Evolutionary conservation across 2,797 vertebrate species (phyloP).

Genomic region (Aeoliscus strigatus): DNA sequence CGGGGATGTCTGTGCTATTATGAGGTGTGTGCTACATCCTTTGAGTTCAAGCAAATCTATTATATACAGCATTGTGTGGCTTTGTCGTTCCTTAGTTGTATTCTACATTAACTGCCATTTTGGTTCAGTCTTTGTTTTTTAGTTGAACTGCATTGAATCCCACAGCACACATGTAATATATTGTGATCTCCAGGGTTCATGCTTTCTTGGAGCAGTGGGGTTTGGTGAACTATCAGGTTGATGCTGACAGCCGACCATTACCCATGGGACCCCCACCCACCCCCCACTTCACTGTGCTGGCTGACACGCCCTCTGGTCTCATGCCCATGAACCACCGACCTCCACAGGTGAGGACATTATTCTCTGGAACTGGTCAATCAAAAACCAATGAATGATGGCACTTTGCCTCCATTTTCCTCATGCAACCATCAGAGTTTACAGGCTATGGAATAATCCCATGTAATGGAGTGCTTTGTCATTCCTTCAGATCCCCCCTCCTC

Average conservation of each 20-base stretch:
- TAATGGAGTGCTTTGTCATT: not conserved
- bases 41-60: too few species aligned
- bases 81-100: too few species aligned
- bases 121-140: too few species aligned
- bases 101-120: too few species aligned
- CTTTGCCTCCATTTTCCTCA: too few species aligned
- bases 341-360: conserved; percentile 76
- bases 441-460: too few species aligned
- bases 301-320: conserved; percentile 92
- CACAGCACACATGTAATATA: not conserved
- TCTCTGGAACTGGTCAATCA: too few species aligned
- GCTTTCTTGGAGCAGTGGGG: conserved; percentile 98
- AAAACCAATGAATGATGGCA: too few species aligned
- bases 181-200: conserved; percentile 77
- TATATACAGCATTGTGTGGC: too few species aligned
- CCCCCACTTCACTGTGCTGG: conserved; percentile 93
- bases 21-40: conserved; percentile 81
- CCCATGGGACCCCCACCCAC: conserved; percentile 97
- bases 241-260: conserved; percentile 90
- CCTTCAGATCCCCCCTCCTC: conserved; percentile 84
- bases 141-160: too few species aligned
- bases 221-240: conserved; percentile 96
- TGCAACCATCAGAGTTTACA: too few species aligned
- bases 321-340: conserved; percentile 92
- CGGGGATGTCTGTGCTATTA: conserved; percentile 94